These are phyloP conservation scores for Chrysochloris asiatica DNA, from an alignment of 2,113 vertebrate species.

Conservation along the genomic window DNA sequence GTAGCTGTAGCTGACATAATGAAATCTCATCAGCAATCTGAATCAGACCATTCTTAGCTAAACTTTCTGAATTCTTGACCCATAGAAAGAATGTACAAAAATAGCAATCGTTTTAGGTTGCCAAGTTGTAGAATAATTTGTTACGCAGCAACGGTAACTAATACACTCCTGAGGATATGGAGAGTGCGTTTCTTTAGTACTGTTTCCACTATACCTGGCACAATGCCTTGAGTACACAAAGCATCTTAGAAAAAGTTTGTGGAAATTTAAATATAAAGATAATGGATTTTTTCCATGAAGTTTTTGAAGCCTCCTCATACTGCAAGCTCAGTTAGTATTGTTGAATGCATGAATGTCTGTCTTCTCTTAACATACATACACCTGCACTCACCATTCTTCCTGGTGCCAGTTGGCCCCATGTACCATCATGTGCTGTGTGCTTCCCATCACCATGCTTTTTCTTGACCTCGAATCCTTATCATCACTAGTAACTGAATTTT, in stretches of 20 bases:
- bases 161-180: neutral
- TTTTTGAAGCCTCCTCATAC: too few relatives aligned
- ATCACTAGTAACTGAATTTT: too few relatives aligned
- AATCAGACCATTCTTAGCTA: neutral
- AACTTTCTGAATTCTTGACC: neutral
- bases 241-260: too few relatives aligned
- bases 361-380: neutral
- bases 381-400: neutral
- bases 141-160: neutral
- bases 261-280: too few relatives aligned
- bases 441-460: neutral
- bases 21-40: neutral
- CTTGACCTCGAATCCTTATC: neutral
- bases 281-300: too few relatives aligned
- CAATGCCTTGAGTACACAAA: neutral
- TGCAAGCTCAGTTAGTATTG: neutral
- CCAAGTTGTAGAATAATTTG: neutral
- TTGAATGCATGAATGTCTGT: neutral
- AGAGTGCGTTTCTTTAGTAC: neutral
- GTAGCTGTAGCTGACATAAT: neutral
- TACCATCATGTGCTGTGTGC: neutral
- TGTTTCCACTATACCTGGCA: neutral
- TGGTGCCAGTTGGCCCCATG: neutral
- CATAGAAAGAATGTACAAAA: neutral
- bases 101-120: neutral